These are phyloP conservation scores for Lepidostoma basale DNA, from an alignment of 1,140 invertebrate species.

Conservation along the genomic window DNA sequence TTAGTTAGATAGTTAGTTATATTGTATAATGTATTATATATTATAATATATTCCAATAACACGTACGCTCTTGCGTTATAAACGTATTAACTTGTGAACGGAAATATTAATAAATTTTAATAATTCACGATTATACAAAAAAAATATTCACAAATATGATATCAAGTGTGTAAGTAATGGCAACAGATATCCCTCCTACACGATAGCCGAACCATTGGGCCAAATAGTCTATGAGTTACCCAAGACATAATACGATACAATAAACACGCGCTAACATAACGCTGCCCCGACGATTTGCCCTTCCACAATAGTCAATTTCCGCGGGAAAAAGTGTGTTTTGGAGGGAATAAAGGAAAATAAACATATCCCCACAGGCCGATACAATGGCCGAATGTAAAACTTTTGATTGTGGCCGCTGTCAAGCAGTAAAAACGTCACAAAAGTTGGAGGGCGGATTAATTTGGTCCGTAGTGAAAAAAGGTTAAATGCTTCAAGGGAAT, in stretches of 20 bases:
- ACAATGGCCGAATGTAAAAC: slow-evolving; percentile 19
- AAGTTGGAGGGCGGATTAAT: slow-evolving; percentile 12
- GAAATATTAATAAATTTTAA: too few species aligned
- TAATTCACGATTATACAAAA: too few species aligned
- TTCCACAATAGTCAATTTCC: slow-evolving; percentile 24
- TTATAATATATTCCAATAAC: too few species aligned
- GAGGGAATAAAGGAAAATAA: slow-evolving; percentile 12
- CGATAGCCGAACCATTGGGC: too few species aligned
- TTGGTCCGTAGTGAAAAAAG: not conserved
- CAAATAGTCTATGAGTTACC: too few species aligned
- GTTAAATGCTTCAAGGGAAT: not conserved
- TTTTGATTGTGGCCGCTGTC: slow-evolving; percentile 21
- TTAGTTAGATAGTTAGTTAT: too few species aligned
- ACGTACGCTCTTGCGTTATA: too few species aligned
- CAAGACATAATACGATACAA: not conserved
- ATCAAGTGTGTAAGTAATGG: too few species aligned
- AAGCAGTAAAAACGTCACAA: slow-evolving; percentile 19
- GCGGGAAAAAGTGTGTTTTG: slow-evolving; percentile 15
- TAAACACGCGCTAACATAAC: not conserved
- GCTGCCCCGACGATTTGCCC: not conserved
- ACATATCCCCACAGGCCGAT: slow-evolving; percentile 1
- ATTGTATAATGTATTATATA: too few species aligned
- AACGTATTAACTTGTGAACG: too few species aligned
- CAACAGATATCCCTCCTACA: too few species aligned
- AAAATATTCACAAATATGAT: too few species aligned